phyloP scores from a whole-genome alignment of 2,797 vertebrate genomes.

The Myotis vivesi region DNA sequence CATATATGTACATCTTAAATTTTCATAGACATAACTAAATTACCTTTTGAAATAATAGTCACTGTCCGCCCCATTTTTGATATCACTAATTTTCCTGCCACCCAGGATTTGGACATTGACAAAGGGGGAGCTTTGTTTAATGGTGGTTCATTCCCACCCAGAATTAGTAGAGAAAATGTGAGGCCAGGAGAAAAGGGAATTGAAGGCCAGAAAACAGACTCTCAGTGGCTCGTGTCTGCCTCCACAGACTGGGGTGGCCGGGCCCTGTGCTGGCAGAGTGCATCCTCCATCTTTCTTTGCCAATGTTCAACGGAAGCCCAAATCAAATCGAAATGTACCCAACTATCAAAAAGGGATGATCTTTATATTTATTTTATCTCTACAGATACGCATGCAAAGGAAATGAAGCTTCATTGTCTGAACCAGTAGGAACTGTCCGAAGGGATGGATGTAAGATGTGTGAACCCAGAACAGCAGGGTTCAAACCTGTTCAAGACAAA shows the following conservation, averaged over 20 bases:
- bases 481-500: neutral
- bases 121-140: neutral
- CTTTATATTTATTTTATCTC: neutral
- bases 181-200: neutral
- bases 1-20: neutral
- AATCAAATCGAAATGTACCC: neutral
- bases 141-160: neutral
- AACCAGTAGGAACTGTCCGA: neutral
- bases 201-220: neutral
- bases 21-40: neutral
- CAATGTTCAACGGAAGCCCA: neutral
- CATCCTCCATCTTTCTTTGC: neutral
- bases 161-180: neutral
- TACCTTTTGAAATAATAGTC: conserved; percentile 7
- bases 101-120: neutral
- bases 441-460: neutral
- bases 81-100: neutral
- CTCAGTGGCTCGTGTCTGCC: neutral
- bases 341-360: neutral
- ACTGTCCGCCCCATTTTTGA: neutral
- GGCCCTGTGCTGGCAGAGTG: neutral
- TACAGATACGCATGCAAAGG: neutral
- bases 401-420: neutral
- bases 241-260: too few relatives aligned
- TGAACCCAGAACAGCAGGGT: neutral